These are phyloP conservation scores for Cylloceria caligata DNA, from an alignment of 2,888 invertebrate genomes.

Conservation along the genomic window DNA sequence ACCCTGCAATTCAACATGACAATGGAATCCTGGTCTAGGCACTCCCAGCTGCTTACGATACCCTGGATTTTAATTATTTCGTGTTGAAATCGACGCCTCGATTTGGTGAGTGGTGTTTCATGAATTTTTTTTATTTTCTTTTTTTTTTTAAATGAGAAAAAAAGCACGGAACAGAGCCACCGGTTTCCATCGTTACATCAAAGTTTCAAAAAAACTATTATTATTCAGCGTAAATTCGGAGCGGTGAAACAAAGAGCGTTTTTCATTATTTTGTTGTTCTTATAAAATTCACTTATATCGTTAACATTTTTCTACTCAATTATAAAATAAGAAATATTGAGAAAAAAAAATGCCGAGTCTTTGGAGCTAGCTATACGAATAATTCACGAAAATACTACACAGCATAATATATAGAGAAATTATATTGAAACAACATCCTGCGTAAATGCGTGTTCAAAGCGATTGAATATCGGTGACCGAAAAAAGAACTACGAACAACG, in stretches of 20 bases:
- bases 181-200: slow-evolving; percentile 70
- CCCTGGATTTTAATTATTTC: slow-evolving; percentile 4
- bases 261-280: background rate
- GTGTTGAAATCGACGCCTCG: slow-evolving; percentile 38
- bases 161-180: slow-evolving; percentile 78
- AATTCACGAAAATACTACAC: slow-evolving; percentile 71
- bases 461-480: slow-evolving; percentile 65
- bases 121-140: slow-evolving; percentile 31
- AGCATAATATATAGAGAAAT: slow-evolving; percentile 69
- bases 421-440: slow-evolving; percentile 71
- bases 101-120: slow-evolving; percentile 63
- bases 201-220: slow-evolving; percentile 69
- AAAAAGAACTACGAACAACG: slow-evolving; percentile 77
- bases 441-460: slow-evolving; percentile 79
- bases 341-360: slow-evolving; percentile 62
- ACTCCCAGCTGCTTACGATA: slow-evolving; percentile 1
- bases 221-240: slow-evolving; percentile 55
- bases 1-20: slow-evolving; percentile 30
- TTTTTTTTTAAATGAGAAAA: slow-evolving; percentile 51
- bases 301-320: slow-evolving; percentile 38
- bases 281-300: slow-evolving; percentile 2
- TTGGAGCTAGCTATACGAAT: slow-evolving; percentile 62
- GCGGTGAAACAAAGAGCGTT: slow-evolving; percentile 42
- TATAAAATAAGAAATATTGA: slow-evolving; percentile 55
- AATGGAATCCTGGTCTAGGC: slow-evolving; percentile 29